Conservation (phyloP, 1,140 invertebrate genomes). For the Globodera rostochiensis region DNA sequence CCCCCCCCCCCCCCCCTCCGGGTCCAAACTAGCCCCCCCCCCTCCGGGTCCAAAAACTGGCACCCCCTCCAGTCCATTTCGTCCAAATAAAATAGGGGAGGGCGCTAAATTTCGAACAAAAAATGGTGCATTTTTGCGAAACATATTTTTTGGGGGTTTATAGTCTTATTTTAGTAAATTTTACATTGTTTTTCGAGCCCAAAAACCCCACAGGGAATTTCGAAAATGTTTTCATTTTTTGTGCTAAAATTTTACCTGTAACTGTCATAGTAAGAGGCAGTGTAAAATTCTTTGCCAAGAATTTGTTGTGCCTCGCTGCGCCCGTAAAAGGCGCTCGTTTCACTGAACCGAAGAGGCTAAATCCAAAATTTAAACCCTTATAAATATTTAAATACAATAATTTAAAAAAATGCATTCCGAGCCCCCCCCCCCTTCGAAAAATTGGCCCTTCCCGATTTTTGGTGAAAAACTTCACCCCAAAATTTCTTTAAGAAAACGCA, state of each 20-base stretch:
- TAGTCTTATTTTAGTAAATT: neutral
- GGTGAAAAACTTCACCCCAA: no score
- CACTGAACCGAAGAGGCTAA: neutral
- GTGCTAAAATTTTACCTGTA: no score
- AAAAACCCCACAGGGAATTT: neutral
- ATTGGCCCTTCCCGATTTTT: no score
- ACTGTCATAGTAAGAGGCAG: neutral
- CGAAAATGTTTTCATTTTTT: neutral
- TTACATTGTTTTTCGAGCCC: neutral
- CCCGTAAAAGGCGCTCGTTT: neutral
- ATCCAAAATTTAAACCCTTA: neutral
- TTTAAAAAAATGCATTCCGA: no score
- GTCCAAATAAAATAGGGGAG: no score
- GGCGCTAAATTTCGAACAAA: neutral
- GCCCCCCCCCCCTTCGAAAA: no score
- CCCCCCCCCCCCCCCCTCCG: no score
- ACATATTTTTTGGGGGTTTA: neutral
- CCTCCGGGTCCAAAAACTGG: no score
- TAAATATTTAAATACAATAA: neutral
- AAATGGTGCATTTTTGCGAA: neutral
- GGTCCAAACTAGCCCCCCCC: no score
- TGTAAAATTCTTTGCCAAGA: neutral
- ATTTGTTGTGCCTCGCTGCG: no score
- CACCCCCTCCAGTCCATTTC: no score
- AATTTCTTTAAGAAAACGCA: no score